These are phyloP conservation scores for Limnothrissa miodon DNA, from an alignment of 2,113 vertebrate genomes.

Conservation along the genomic window DNA sequence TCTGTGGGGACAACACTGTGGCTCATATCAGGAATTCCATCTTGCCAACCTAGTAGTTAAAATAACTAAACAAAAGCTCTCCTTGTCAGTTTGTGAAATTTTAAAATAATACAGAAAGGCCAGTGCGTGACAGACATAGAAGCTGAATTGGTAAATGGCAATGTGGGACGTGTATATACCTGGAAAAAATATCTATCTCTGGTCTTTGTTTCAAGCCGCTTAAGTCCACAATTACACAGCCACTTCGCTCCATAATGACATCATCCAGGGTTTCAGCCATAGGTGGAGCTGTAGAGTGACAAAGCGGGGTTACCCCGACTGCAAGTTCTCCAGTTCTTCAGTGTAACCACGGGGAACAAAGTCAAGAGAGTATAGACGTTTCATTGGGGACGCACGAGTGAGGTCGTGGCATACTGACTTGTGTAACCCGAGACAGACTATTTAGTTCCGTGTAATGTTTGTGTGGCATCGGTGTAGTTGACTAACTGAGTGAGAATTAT, in stretches of 20 bases:
- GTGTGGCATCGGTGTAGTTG: slow-evolving; percentile 22
- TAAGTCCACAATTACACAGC: not conserved
- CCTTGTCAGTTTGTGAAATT: not conserved
- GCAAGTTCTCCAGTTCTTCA: not conserved
- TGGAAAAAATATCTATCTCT: not conserved
- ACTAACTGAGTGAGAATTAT: not conserved
- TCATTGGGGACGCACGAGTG: not conserved
- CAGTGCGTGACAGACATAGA: not conserved
- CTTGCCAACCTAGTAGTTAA: not conserved
- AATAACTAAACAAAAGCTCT: not conserved
- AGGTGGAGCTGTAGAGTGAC: slow-evolving; percentile 71
- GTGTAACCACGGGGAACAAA: not conserved
- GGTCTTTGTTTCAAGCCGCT: slow-evolving; percentile 3
- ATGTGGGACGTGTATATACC: not conserved
- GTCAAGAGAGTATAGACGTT: not conserved
- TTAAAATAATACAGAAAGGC: not conserved
- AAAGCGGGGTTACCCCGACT: slow-evolving; percentile 15
- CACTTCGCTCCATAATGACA: slow-evolving; percentile 48
- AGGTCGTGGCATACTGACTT: slow-evolving; percentile 23
- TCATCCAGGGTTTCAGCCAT: slow-evolving; percentile 58
- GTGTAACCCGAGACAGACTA: slow-evolving; percentile 39
- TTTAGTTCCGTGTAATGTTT: slow-evolving; percentile 26
- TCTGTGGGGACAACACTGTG: not conserved
- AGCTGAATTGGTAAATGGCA: not conserved
- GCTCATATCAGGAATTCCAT: no score